Base-by-base conservation (phyloP, 2,113 vertebrate genomes). In the Dendrocopos noguchii region DNA sequence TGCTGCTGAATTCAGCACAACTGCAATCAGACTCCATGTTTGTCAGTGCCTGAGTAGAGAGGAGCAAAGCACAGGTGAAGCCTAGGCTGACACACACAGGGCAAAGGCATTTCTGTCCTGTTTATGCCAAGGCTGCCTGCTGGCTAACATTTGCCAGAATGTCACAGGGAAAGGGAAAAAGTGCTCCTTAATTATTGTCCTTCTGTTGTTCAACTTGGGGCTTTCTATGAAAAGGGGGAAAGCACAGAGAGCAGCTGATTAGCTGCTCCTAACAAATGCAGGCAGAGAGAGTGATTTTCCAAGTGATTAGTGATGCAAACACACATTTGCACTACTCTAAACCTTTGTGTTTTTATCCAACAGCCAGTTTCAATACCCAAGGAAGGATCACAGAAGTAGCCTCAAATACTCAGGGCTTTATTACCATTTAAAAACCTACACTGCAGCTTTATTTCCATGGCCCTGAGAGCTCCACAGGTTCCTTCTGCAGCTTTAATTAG, bases 21-120 rank as follows among this genome's bases (percentile, higher is more conserved):
- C 17, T 7, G 0, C 19, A 5, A 0, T 1, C 27, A 36, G 15
- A 14, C 3, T 8, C 68, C 0, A 0, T 1, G 16, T 29, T 19
- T 25, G 25, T 9, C 65, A 7, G 0, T 5, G n/a, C 7, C 3
- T 7, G 28, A 1, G 79, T 39, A 27, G 71, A 57, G 61, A 47
- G 83, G 64, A 66, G 80, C 55, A 31, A 21, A 88, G 19, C 46
- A 6, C 20, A 21, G 68, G 68, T 39, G 52, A 59, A 57, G 60
- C 31, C 55, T 55, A 47, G 33, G 34, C 55, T 82, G 34, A 36
- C 64, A 52, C 20, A 63, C n/a, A 3, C 17, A 10, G 14, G 8
- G 11, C 67, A 55, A 39, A 79, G 68, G 53, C 82, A 85, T 53
- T 87, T 80, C 53, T 90, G 72, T 36, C 72, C 84, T 68, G 15